Evolutionary conservation across 2,888 invertebrate genomes (phyloP).

Genomic region (Chloroclysta siterata): DNA sequence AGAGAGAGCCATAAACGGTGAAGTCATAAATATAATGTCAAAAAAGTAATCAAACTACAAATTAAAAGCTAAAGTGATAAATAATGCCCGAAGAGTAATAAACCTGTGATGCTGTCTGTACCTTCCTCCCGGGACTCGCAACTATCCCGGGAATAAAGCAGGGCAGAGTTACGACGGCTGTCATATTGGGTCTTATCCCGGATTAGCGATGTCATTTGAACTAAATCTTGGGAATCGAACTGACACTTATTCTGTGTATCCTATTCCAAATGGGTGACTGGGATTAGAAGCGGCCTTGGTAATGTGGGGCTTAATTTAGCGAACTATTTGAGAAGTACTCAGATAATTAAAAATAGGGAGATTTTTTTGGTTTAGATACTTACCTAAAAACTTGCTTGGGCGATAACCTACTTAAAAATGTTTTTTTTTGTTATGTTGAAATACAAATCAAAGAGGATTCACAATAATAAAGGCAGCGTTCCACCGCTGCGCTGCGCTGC

Average conservation of each 20-base stretch:
- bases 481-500: not conserved
- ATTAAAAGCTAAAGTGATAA: too few species aligned
- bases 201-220: conserved; percentile 32
- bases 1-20: too few species aligned
- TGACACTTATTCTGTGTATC: conserved; percentile 10
- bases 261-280: conserved; percentile 10
- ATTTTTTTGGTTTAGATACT: too few species aligned
- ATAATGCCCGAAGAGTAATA: not conserved
- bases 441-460: not conserved
- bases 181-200: conserved; percentile 33
- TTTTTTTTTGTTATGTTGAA: too few species aligned
- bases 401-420: too few species aligned
- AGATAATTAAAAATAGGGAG: too few species aligned
- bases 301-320: conserved; percentile 1
- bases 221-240: conserved; percentile 18
- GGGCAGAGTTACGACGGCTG: conserved; percentile 36
- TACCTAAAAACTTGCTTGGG: too few species aligned
- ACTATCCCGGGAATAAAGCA: conserved; percentile 18
- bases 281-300: conserved; percentile 19
- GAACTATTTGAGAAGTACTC: too few species aligned
- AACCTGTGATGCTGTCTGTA: not conserved
- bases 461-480: conserved; percentile 21
- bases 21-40: too few species aligned
- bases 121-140: conserved; percentile 16
- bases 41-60: too few species aligned